Percentiles rank a stretch among this genome's conserved stretches.
Conservation (phyloP, 53 echinoderm and acorn worm genomes). For the Stichopus horrens region DNA sequence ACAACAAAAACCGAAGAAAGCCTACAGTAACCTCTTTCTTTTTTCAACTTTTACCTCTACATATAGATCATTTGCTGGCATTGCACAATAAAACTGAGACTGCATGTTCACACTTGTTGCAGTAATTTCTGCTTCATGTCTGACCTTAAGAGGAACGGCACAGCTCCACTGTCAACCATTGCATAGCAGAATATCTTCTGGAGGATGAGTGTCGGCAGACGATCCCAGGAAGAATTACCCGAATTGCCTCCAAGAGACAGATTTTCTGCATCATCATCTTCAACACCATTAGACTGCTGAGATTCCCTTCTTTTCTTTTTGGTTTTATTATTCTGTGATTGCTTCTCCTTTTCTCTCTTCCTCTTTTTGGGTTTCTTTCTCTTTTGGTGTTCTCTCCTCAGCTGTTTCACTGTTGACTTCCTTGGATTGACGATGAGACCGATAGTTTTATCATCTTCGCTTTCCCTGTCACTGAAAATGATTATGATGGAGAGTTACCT, state of each 20-base stretch:
- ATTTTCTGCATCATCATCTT: neutral
- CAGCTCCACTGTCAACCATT: constrained; percentile 6
- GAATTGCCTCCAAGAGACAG: too few species aligned
- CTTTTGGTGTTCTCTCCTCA: neutral
- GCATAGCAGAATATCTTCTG: constrained; percentile 5
- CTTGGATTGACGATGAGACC: neutral
- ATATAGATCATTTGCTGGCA: too few species aligned
- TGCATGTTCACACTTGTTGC: too few species aligned
- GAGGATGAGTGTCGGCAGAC: constrained; percentile 15
- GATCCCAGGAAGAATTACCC: neutral
- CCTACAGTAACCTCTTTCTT: too few species aligned
- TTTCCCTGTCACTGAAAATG: neutral
- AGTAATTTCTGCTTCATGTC: neutral
- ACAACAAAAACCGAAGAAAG: too few species aligned
- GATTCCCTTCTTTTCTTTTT: neutral
- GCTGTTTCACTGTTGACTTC: neutral
- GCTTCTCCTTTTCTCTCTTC: neutral
- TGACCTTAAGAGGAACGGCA: constrained; percentile 29
- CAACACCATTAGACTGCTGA: neutral
- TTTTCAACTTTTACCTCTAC: too few species aligned
- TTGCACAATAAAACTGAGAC: too few species aligned
- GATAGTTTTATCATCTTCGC: neutral
- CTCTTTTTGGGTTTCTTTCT: constrained; percentile 13
- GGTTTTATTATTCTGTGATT: neutral
- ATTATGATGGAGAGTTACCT: too few species aligned